phyloP scores from a whole-genome alignment of 2,888 invertebrate species.

The Sarcophaga subvicina region DNA sequence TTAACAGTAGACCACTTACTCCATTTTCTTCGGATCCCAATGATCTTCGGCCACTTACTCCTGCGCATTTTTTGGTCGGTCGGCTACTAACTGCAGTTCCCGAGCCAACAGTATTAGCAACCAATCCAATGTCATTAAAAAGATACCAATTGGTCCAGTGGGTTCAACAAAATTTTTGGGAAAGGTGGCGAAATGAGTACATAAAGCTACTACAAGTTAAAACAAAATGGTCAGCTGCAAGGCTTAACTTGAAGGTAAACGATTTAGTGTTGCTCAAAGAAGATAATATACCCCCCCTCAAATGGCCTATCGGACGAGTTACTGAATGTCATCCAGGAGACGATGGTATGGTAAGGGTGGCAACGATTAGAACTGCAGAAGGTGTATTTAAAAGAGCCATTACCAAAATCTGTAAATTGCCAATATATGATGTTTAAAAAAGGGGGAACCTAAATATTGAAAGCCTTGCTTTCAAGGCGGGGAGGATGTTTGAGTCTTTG shows the following conservation, averaged over 20 bases:
- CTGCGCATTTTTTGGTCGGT: too few relatives aligned
- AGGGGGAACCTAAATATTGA: too few relatives aligned
- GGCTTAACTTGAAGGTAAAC: slow-evolving; percentile 1
- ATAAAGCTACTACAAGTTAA: slow-evolving; percentile 32
- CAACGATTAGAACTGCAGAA: slow-evolving; percentile 40
- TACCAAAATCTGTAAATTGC: too few relatives aligned
- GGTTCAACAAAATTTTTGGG: slow-evolving; percentile 57
- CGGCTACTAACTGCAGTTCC: too few relatives aligned
- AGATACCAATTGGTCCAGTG: slow-evolving; percentile 46
- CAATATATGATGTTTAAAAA: too few relatives aligned
- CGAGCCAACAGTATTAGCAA: too few relatives aligned
- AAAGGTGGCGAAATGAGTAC: slow-evolving; percentile 59
- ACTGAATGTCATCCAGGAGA: slow-evolving; percentile 19
- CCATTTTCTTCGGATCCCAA: too few relatives aligned
- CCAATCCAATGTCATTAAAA: slow-evolving; percentile 23
- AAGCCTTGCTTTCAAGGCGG: too few relatives aligned
- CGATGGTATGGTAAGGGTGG: slow-evolving; percentile 34
- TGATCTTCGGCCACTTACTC: too few relatives aligned
- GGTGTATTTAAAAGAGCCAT: slow-evolving; percentile 42
- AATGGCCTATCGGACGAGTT: slow-evolving; percentile 44
- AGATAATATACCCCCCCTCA: slow-evolving; percentile 25
- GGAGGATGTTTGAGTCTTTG: too few relatives aligned
- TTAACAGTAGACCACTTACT: too few relatives aligned
- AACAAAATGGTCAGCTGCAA: slow-evolving; percentile 38
- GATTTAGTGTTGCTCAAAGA: slow-evolving; percentile 44